These are phyloP conservation scores for Micropoecilia bifurca DNA, from an alignment of 2,797 vertebrate species.

Conservation along the genomic window DNA sequence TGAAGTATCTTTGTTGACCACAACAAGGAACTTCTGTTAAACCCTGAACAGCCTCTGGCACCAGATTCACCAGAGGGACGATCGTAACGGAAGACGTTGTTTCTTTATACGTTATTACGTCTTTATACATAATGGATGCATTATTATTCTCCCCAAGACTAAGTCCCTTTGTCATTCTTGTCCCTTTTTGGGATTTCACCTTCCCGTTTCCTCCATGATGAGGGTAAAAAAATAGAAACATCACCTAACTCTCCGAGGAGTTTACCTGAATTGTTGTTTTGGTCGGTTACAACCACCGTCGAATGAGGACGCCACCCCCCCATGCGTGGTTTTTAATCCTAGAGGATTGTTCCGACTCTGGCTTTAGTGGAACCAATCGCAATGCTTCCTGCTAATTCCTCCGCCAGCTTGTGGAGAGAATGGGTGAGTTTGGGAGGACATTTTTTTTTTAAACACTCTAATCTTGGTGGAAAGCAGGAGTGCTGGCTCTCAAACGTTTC, in stretches of 20 bases:
- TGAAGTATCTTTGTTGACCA: not conserved
- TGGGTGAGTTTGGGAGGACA: not conserved
- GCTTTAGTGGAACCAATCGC: not conserved
- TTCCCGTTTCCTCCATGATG: not conserved
- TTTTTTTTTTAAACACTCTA: not conserved
- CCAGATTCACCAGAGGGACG: not conserved
- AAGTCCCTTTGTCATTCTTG: not conserved
- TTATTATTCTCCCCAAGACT: not conserved
- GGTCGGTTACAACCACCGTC: not conserved
- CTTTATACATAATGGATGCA: not conserved
- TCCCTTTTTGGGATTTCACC: not conserved
- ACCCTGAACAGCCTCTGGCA: not conserved
- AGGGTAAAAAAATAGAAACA: not conserved
- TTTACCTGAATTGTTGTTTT: not conserved
- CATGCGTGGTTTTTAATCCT: not conserved
- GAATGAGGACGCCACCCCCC: not conserved
- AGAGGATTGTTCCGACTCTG: not conserved
- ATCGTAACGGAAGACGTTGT: not conserved
- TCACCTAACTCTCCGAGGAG: not conserved
- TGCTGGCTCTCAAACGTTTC: conserved; percentile 16
- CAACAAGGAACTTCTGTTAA: not conserved
- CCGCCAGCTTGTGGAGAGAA: not conserved
- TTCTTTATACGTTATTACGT: not conserved
- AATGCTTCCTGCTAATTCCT: not conserved
- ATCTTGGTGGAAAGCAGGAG: conserved; percentile 4